Percentiles rank a stretch among this genome's conserved stretches.
Evolutionary conservation across 1,140 invertebrate genomes (phyloP).

Genomic region (Papilio aristodemus): DNA sequence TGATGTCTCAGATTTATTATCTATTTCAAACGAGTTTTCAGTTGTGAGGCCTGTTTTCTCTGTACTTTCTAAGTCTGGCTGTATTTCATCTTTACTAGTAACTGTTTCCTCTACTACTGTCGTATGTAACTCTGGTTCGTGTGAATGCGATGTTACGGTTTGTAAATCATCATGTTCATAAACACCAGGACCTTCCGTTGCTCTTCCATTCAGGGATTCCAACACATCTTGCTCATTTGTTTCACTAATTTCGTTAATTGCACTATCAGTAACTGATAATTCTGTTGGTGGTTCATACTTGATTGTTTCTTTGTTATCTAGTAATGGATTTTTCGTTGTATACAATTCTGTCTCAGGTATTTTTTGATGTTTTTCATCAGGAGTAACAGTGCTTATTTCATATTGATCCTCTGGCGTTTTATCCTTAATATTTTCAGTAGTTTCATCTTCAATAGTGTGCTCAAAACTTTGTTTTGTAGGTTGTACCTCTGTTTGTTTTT

Average conservation of each 20-base stretch:
- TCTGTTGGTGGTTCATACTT: conserved; percentile 10
- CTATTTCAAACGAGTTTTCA: conserved; percentile 1
- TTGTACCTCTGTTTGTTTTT: neutral
- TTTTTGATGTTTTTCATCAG: conserved; percentile 2
- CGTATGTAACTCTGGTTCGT: neutral
- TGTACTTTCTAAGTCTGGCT: neutral
- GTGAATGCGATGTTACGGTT: neutral
- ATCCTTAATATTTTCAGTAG: neutral
- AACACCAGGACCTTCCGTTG: conserved; percentile 11
- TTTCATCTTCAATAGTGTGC: neutral
- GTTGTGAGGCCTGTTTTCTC: neutral
- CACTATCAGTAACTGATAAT: conserved; percentile 6
- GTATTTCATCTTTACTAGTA: conserved; percentile 1
- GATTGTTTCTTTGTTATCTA: conserved; percentile 5
- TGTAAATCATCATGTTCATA: conserved; percentile 9
- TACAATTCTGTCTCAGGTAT: neutral
- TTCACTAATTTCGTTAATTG: neutral
- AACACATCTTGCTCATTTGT: conserved; percentile 6
- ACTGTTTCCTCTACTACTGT: neutral
- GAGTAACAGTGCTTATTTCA: neutral
- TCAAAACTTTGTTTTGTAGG: neutral
- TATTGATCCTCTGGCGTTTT: neutral
- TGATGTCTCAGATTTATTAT: neutral
- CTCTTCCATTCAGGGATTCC: conserved; percentile 29
- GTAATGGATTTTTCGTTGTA: conserved; percentile 2